These are phyloP conservation scores for Toxotes jaculatrix DNA, from an alignment of 2,113 vertebrate genomes.

Conservation along the genomic window DNA sequence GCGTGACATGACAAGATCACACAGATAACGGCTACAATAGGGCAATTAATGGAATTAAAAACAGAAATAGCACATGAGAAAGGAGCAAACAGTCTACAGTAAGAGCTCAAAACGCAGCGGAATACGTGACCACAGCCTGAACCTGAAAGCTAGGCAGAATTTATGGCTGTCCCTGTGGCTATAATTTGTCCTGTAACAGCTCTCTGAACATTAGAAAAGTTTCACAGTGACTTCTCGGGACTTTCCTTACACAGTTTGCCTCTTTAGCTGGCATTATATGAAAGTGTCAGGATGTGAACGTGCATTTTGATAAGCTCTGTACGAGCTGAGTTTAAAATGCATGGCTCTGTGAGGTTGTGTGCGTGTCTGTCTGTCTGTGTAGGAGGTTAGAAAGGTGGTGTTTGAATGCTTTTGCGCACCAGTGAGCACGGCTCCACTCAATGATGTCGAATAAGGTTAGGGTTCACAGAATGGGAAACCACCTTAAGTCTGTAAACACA, in stretches of 20 bases:
- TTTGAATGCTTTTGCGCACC: constrained; percentile 46
- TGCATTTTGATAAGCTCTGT: constrained; percentile 27
- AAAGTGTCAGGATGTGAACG: constrained; percentile 17
- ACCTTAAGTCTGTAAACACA: constrained; percentile 73
- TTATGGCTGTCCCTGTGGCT: constrained; percentile 31
- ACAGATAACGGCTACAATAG: background rate
- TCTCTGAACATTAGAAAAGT: constrained; percentile 19
- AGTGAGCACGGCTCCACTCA: constrained; percentile 18
- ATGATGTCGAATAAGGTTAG: constrained; percentile 55
- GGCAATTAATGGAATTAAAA: background rate
- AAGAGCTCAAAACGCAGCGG: constrained; percentile 8
- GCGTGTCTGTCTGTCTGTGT: constrained; percentile 32
- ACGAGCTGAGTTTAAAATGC: constrained; percentile 23
- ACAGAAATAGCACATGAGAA: background rate
- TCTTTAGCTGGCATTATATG: background rate
- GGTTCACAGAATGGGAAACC: constrained; percentile 63
- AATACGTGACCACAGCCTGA: constrained; percentile 11
- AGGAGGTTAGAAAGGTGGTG: constrained; percentile 7
- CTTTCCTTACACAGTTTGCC: constrained; percentile 54
- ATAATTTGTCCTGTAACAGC: constrained; percentile 25
- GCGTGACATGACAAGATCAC: background rate
- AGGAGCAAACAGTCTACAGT: background rate
- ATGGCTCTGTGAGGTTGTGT: background rate
- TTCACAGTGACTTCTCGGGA: constrained; percentile 51
- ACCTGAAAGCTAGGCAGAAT: constrained; percentile 29